Conservation (phyloP, 1,140 invertebrate genomes). For the Harpegnathos saltator region DNA sequence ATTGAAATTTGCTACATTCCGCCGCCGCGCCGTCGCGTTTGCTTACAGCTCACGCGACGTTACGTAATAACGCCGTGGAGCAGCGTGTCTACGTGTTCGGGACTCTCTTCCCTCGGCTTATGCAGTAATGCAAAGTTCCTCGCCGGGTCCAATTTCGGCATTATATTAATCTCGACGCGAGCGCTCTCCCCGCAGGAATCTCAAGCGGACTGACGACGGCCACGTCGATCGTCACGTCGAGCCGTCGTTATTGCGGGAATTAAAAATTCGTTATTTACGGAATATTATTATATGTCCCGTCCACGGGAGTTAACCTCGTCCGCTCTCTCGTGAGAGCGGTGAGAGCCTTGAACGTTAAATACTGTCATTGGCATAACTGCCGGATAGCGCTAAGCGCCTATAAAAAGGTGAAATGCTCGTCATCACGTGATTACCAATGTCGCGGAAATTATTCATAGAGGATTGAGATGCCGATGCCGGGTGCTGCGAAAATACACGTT, state of each 20-base stretch:
- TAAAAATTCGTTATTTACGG: too few relatives aligned
- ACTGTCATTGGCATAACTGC: neutral
- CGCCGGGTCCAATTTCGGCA: neutral
- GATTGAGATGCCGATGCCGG: neutral
- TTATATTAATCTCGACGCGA: neutral
- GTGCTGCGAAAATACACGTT: neutral
- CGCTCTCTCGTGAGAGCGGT: neutral
- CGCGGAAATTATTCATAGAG: neutral
- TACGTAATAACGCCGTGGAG: neutral
- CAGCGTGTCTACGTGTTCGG: neutral
- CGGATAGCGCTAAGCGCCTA: neutral
- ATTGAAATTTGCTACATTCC: neutral
- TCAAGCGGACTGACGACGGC: neutral
- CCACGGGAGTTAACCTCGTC: neutral
- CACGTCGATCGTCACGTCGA: too few relatives aligned
- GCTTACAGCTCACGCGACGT: neutral
- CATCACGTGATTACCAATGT: neutral
- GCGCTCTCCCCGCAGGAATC: neutral
- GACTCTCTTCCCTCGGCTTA: neutral
- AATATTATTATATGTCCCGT: neutral
- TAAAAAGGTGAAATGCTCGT: neutral
- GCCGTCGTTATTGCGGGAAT: too few relatives aligned
- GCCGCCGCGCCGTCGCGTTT: neutral
- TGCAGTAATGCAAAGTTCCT: conserved; percentile 9
- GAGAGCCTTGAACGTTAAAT: neutral